These are phyloP conservation scores for Sphenopsis melanotis DNA, from an alignment of 2,797 vertebrate species.

Conservation along the genomic window DNA sequence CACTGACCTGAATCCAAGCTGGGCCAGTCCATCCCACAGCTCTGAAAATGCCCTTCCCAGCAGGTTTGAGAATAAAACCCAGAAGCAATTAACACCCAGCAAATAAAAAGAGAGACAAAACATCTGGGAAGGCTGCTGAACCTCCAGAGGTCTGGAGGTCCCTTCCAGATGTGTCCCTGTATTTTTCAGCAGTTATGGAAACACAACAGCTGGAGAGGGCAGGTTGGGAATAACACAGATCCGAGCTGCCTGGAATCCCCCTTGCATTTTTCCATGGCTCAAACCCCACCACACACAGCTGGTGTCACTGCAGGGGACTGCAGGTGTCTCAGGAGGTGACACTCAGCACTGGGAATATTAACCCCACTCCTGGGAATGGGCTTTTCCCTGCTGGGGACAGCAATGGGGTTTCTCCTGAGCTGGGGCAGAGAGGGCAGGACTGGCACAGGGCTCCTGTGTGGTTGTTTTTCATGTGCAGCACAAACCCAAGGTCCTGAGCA, in stretches of 20 bases:
- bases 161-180: neutral
- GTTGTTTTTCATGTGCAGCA: neutral
- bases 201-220: fast-evolving
- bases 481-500: neutral
- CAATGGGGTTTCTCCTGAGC: neutral
- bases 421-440: neutral
- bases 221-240: neutral
- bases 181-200: neutral
- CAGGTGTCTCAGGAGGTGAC: neutral
- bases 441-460: neutral
- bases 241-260: fast-evolving
- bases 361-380: neutral
- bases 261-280: neutral
- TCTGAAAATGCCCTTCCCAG: neutral
- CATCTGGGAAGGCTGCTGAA: neutral
- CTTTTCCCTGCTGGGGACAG: neutral
- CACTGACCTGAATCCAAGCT: neutral
- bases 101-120: neutral
- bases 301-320: neutral
- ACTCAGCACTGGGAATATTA: neutral
- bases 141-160: neutral
- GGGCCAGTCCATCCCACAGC: neutral
- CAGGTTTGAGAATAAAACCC: neutral
- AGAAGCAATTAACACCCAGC: neutral
- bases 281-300: neutral